Percentiles rank a stretch among this genome's conserved stretches.
Conservation (phyloP, 2,888 invertebrate genomes). For the Ophion ellenae region DNA sequence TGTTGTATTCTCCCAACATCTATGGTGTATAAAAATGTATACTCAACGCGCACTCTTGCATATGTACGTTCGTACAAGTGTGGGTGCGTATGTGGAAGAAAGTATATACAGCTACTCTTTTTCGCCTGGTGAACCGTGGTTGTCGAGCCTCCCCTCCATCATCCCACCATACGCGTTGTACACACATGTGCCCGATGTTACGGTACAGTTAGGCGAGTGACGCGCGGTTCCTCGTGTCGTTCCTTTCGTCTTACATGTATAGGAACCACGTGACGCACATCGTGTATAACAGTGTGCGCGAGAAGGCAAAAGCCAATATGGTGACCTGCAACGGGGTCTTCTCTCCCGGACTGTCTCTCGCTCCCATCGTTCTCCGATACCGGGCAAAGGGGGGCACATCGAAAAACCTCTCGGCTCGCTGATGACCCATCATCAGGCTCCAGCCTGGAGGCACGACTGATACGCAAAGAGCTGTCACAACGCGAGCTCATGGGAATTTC, state of each 20-base stretch:
- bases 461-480: neutral
- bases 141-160: constrained; percentile 39
- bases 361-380: neutral
- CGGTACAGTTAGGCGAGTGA: constrained; percentile 81
- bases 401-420: constrained; percentile 75
- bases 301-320: constrained; percentile 64
- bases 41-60: neutral
- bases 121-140: constrained; percentile 58
- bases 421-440: neutral
- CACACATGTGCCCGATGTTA: constrained; percentile 44
- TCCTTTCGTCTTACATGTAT: constrained; percentile 28
- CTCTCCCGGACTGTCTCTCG: constrained; percentile 7
- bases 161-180: neutral
- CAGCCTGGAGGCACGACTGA: constrained; percentile 25
- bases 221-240: constrained; percentile 74
- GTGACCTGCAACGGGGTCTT: constrained; percentile 77
- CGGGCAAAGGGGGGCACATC: constrained; percentile 71
- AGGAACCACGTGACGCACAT: constrained; percentile 26
- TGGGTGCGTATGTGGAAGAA: neutral
- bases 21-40: neutral
- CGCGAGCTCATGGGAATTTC: constrained; percentile 2
- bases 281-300: constrained; percentile 38
- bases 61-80: neutral
- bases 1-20: constrained; percentile 15
- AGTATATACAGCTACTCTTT: constrained; percentile 37